A percentile compares a stretch with the other conserved stretches of the same genome.
Conservation (phyloP, 2,113 vertebrate genomes). For the Girardinichthys multiradiatus region DNA sequence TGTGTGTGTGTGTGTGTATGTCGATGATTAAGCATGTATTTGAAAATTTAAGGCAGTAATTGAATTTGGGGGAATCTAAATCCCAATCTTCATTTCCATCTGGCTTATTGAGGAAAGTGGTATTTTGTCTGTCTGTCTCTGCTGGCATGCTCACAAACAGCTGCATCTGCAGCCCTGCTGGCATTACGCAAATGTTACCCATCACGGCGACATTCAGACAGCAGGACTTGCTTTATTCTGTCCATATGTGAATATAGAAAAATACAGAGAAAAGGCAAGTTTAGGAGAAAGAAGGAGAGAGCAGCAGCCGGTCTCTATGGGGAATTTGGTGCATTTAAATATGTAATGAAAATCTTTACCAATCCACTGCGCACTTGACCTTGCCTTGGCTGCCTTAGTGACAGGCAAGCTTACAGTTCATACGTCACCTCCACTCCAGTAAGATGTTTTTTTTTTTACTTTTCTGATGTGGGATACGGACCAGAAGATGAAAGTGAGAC, state of each 20-base stretch:
- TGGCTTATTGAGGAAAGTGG: conserved; percentile 49
- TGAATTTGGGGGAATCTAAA: conserved; percentile 24
- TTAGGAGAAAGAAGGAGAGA: background rate
- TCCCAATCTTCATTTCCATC: conserved; percentile 9
- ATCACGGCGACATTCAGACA: conserved; percentile 20
- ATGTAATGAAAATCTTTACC: conserved; percentile 58
- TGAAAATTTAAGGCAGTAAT: background rate
- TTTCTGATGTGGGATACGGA: background rate
- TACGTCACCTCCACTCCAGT: conserved; percentile 47
- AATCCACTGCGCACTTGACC: conserved; percentile 62
- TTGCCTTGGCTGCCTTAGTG: conserved; percentile 53
- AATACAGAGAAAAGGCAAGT: conserved; percentile 26
- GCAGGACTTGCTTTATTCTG: conserved; percentile 25
- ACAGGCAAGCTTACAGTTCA: conserved; percentile 51
- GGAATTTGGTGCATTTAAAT: conserved; percentile 56
- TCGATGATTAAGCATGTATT: background rate
- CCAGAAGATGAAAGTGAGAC: conserved; percentile 43
- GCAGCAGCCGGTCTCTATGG: conserved; percentile 36
- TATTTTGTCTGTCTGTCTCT: conserved; percentile 43
- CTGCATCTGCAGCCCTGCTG: conserved; percentile 12
- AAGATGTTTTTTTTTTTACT: conserved; percentile 37
- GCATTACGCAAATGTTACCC: conserved; percentile 24
- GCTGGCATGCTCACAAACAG: conserved; percentile 30
- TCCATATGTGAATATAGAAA: conserved; percentile 39
- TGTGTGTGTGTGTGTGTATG: background rate